Evolutionary conservation across 2,888 invertebrate species (phyloP), one percentile per base, ranked within the genome.

Genomic region (Erebia ligea): DNA sequence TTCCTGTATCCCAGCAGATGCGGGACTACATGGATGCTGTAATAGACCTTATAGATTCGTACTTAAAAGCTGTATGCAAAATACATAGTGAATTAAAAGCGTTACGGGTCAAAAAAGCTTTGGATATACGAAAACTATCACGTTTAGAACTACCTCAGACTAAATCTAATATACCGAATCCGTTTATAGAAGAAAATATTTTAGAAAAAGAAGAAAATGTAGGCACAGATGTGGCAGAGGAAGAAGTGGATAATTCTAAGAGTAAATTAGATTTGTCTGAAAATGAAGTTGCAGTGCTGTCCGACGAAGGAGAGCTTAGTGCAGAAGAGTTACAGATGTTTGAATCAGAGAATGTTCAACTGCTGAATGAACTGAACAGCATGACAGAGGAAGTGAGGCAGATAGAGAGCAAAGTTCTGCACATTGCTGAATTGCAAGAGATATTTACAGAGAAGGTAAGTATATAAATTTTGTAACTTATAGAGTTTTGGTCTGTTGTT

Each of bases 341-440:
- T 87, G 98, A 98, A 86, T 95, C 96, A 0, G 99, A 99, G 91
- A 99, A 99, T 88, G 95, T 96, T 69, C 96, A 97, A 76, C 90
- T 99, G 11, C 96, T 96, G 80, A 97, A 98, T 82, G 97, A 98
- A 79, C 91, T 99, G 63, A 98, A 98, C 84, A 97, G 96, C 70
- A 94, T 98, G 83, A 96, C 97, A 0, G 98, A 98, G 81, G 99
- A 99, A 91, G 98, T 99, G 0, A 96, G 96, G 85, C 97, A 96
- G 85, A 97, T 98, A 80, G 97, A 97, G 82, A 96, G 95, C 80
- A 98, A 98, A 93, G 98, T 99, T 0, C 96, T 98, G 0, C 98
- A 99, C 84, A 99, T 99, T 80, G 98, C 99, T 2, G 97, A 98
- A 85, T 91, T 99, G 40, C 99, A 99, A 86, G 98, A 99, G 87